These are phyloP conservation scores for Xiphophorus birchmanni DNA, from an alignment of 2,797 vertebrate genomes.

Conservation along the genomic window DNA sequence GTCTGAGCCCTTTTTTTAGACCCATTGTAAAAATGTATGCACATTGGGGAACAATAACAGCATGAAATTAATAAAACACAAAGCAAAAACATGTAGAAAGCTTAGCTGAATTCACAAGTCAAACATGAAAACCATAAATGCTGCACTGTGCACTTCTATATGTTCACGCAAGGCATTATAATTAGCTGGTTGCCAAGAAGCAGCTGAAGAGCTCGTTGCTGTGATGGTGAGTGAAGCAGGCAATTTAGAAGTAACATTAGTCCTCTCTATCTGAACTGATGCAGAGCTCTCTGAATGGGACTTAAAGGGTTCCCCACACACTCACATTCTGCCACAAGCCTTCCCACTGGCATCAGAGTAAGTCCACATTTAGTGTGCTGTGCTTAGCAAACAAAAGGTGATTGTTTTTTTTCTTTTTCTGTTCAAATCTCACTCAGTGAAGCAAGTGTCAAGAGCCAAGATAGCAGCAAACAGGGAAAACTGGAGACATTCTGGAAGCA, in stretches of 20 bases:
- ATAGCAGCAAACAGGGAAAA: slow-evolving; percentile 2
- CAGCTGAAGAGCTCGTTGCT: not conserved
- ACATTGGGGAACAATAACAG: not conserved
- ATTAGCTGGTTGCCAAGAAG: not conserved
- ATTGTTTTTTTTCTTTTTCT: not conserved
- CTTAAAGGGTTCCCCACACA: not conserved
- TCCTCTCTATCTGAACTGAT: not conserved
- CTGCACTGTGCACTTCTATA: not conserved
- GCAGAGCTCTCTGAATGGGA: slow-evolving; percentile 2
- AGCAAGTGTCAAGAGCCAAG: not conserved
- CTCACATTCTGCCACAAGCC: slow-evolving; percentile 4
- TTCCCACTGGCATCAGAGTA: not conserved
- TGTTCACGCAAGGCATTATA: not conserved
- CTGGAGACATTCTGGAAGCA: not conserved
- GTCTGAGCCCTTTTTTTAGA: not conserved
- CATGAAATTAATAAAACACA: not conserved
- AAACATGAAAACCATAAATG: not conserved
- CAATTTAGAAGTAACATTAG: not conserved
- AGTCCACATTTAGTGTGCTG: slow-evolving; percentile 1
- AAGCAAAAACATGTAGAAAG: not conserved
- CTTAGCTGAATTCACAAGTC: not conserved
- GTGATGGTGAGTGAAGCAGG: not conserved
- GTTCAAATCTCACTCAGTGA: slow-evolving; percentile 1
- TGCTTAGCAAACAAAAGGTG: slow-evolving; percentile 2
- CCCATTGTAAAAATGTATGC: not conserved